Conservation (phyloP, 2,797 vertebrate species). For the Ctenopoma kingsleyae region DNA sequence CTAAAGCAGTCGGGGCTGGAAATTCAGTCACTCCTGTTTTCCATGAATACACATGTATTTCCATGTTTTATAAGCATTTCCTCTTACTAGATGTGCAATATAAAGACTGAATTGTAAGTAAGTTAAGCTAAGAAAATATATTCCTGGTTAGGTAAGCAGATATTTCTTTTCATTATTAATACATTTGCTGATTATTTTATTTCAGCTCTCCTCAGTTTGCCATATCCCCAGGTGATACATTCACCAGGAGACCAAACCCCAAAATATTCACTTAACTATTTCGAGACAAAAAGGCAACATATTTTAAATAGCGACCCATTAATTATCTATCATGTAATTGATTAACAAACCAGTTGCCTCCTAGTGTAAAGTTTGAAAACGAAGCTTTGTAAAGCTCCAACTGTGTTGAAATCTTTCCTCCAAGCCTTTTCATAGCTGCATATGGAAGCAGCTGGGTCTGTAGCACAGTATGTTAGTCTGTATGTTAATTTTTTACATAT, state of each 20-base stretch:
- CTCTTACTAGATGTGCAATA: constrained; percentile 14
- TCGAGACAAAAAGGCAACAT: not conserved
- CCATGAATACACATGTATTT: constrained; percentile 44
- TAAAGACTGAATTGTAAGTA: constrained; percentile 19
- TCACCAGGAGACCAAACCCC: not conserved
- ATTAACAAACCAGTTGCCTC: not conserved
- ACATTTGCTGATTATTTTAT: too few relatives aligned
- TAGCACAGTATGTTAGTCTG: not conserved
- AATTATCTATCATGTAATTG: not conserved
- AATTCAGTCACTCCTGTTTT: constrained; percentile 42
- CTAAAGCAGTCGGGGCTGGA: constrained; percentile 31
- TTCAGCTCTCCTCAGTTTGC: too few relatives aligned
- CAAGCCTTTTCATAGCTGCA: not conserved
- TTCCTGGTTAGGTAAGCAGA: not conserved
- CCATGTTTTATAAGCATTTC: constrained; percentile 30
- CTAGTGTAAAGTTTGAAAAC: not conserved
- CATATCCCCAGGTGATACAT: not conserved
- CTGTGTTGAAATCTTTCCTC: not conserved
- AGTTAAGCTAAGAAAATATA: constrained; percentile 15
- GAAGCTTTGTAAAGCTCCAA: not conserved
- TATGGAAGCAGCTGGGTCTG: not conserved
- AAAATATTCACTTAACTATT: not conserved
- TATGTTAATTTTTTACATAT: too few relatives aligned
- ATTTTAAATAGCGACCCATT: not conserved
- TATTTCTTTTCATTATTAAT: too few relatives aligned